Evolutionary conservation across 2,888 invertebrate genomes (phyloP).

Genomic region (Eurytoma adleriae): DNA sequence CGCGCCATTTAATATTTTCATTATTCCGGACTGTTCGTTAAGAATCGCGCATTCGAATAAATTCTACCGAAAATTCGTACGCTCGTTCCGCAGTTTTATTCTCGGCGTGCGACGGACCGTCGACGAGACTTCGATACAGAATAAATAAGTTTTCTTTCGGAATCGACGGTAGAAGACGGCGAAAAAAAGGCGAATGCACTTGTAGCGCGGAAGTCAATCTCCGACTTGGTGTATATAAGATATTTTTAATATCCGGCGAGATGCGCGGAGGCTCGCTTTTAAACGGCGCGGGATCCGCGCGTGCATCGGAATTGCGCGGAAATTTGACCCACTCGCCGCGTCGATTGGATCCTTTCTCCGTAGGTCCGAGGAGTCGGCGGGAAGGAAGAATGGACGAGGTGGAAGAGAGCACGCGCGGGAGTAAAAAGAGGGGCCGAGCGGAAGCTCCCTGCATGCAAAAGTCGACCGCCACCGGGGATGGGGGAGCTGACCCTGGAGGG

Average conservation of each 20-base stretch:
- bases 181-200: not conserved
- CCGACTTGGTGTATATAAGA: constrained; percentile 62
- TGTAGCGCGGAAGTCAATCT: constrained; percentile 65
- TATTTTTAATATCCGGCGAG: constrained; percentile 72
- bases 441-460: not conserved
- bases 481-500: constrained; percentile 24
- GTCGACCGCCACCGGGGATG: not conserved
- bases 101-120: too few species aligned
- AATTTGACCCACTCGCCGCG: constrained; percentile 20
- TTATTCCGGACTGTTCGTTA: not conserved
- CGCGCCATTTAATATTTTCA: constrained; percentile 28
- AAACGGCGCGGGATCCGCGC: not conserved
- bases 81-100: too few species aligned
- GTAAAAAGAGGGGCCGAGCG: not conserved
- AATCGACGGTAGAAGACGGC: too few species aligned
- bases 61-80: too few species aligned
- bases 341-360: not conserved
- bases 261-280: constrained; percentile 20
- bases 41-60: too few species aligned
- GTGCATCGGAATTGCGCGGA: constrained; percentile 36
- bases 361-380: not conserved
- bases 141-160: too few species aligned
- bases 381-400: constrained; percentile 5
- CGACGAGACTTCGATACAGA: too few species aligned
- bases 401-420: not conserved